Percentiles rank a stretch among this genome's conserved stretches.
These are phyloP conservation scores for Chaenogobius annularis DNA, from an alignment of 2,113 vertebrate species.

Conservation along the genomic window DNA sequence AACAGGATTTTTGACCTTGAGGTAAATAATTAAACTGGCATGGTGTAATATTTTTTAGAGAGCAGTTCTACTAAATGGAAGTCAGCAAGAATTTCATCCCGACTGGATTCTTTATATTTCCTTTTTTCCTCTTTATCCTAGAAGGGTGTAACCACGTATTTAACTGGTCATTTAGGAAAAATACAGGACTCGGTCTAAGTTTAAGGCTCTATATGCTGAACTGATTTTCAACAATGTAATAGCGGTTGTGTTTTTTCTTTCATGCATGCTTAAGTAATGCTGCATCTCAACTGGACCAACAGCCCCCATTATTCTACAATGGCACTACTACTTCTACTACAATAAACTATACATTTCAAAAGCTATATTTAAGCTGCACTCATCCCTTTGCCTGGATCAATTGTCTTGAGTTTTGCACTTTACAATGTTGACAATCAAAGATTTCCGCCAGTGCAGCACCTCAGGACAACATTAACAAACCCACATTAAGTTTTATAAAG, in stretches of 20 bases:
- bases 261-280: no score
- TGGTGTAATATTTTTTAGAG: background rate
- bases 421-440: background rate
- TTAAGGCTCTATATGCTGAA: background rate
- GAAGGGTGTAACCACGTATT: background rate
- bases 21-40: background rate
- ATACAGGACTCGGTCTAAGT: background rate
- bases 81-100: background rate
- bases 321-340: background rate
- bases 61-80: background rate
- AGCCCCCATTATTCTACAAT: background rate
- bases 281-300: no score
- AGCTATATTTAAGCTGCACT: background rate
- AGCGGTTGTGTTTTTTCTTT: background rate
- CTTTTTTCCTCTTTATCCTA: background rate
- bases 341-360: background rate
- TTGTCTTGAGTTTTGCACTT: background rate
- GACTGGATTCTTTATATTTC: background rate
- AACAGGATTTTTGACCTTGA: background rate
- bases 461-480: slow-evolving; percentile 21
- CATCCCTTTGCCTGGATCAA: background rate
- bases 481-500: slow-evolving; percentile 30
- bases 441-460: background rate
- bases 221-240: no score
- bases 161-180: background rate